Percentiles rank a stretch among this genome's conserved stretches.
phyloP scores from a whole-genome alignment of 92 coral and sea anemone species.

The Paragorgia papillata region DNA sequence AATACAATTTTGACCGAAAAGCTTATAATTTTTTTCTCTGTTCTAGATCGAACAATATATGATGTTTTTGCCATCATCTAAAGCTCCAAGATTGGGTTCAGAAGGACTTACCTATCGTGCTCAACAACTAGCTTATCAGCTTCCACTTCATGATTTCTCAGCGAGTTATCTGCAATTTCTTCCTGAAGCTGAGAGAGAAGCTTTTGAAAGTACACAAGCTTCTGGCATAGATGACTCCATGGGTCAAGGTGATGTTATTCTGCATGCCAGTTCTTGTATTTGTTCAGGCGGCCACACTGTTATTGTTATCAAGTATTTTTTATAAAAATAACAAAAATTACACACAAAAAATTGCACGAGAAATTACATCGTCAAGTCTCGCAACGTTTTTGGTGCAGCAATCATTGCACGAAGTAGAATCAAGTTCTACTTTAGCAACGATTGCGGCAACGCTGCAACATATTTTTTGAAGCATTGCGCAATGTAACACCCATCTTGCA shows the following conservation, averaged over 20 bases:
- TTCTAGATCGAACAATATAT: slow-evolving; percentile 76
- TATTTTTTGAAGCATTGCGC: too few species aligned
- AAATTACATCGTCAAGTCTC: too few species aligned
- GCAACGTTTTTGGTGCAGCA: too few species aligned
- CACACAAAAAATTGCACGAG: too few species aligned
- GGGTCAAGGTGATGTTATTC: slow-evolving; percentile 70
- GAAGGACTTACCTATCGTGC: slow-evolving; percentile 71
- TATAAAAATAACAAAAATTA: too few species aligned
- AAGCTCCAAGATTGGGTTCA: slow-evolving; percentile 73
- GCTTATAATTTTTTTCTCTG: background rate
- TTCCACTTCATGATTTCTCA: slow-evolving; percentile 95
- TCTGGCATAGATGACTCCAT: slow-evolving; percentile 51
- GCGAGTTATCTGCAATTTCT: slow-evolving; percentile 82
- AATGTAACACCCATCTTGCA: too few species aligned
- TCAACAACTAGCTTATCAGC: slow-evolving; percentile 75
- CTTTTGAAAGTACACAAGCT: slow-evolving; percentile 58
- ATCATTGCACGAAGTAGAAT: too few species aligned
- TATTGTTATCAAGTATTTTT: too few species aligned
- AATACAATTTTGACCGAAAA: too few species aligned
- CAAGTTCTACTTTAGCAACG: too few species aligned
- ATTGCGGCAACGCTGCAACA: too few species aligned
- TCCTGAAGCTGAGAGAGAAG: slow-evolving; percentile 86
- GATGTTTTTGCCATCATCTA: slow-evolving; percentile 68
- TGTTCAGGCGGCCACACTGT: too few species aligned
- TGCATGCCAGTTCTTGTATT: background rate